Conservation (phyloP, 2,888 invertebrate genomes). For the Drosophila birchii region DNA sequence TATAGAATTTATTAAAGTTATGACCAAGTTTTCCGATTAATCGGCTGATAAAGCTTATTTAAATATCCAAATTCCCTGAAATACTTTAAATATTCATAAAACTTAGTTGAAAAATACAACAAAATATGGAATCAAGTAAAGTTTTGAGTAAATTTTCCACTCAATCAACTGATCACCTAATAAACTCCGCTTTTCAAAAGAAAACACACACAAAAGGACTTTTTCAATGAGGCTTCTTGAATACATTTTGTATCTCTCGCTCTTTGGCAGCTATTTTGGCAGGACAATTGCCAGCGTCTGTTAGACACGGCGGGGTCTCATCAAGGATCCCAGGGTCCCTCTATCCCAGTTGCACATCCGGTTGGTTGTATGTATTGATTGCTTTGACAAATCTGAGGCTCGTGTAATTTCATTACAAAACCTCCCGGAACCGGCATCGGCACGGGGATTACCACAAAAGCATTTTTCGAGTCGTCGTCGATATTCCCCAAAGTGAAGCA, state of each 20-base stretch:
- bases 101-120: neutral
- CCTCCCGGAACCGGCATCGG: slow-evolving; percentile 21
- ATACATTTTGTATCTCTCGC: neutral
- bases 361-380: slow-evolving; percentile 60
- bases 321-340: slow-evolving; percentile 82
- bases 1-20: too few species aligned
- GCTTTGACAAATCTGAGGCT: slow-evolving; percentile 74
- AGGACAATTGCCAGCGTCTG: slow-evolving; percentile 19
- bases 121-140: neutral
- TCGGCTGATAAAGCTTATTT: neutral
- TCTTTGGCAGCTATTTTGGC: slow-evolving; percentile 4
- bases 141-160: neutral
- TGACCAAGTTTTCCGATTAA: too few species aligned
- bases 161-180: slow-evolving; percentile 7
- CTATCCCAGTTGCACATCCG: slow-evolving; percentile 15
- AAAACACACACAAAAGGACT: neutral
- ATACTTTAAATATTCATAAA: neutral
- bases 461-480: slow-evolving; percentile 46
- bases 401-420: slow-evolving; percentile 74
- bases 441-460: slow-evolving; percentile 64
- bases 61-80: neutral
- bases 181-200: neutral
- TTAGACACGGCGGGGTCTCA: slow-evolving; percentile 8
- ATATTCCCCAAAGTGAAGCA: slow-evolving; percentile 72
- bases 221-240: slow-evolving; percentile 3